Evolutionary conservation across 1,140 invertebrate species (phyloP), one percentile per base, ranked within the genome.

Genomic region (Oreohelix idahoensis): DNA sequence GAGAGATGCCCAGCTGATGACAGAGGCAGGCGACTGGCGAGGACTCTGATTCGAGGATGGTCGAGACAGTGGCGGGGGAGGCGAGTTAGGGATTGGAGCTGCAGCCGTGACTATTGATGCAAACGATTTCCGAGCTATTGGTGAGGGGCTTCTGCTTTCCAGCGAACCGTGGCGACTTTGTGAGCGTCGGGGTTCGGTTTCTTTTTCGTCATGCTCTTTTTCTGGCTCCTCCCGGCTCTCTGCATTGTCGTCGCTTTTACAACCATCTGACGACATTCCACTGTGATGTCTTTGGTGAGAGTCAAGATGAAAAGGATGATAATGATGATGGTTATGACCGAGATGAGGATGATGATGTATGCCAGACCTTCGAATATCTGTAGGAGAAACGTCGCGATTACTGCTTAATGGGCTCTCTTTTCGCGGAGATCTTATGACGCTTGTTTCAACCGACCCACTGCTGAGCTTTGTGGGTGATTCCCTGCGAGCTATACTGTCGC

Each of bases 1-100:
- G 1, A 78, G 32, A 20, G 76, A 82, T 10, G 73, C 63, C 70
- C 75, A 77, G 81, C 79, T 73, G 49, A 76, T 86, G 74, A 66
- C 53, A 32, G 53, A 38, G 53, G 81, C 51, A 35, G 79, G n/a
- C 20, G 83, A 71, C 20, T 80, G 76, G 36, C 53, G 53, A 42
- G 69, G 58, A 76, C 58, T 71, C 8, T 49, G 51, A 29, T 32
- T 58, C 17, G 93, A 93, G 84, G 95, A 95, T 74, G 95, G 95
- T n/a, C 32, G 73, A 29, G 49, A 32, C 11, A 23, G 38, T 42
- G 36, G 78, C 45, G 69, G n/a, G 42, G 79, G 20, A 39, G 85
- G 10, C 58, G 81, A 10, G 79, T n/a, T 53, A 66, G 75, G 8
- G 36, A 79, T n/a, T 45, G 49, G 10, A 39, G 53, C 0, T 73